A percentile compares a stretch with the other conserved stretches of the same genome.
These are phyloP conservation scores for Pelochelys cantorii DNA, from an alignment of 2,797 vertebrate species.

Conservation along the genomic window DNA sequence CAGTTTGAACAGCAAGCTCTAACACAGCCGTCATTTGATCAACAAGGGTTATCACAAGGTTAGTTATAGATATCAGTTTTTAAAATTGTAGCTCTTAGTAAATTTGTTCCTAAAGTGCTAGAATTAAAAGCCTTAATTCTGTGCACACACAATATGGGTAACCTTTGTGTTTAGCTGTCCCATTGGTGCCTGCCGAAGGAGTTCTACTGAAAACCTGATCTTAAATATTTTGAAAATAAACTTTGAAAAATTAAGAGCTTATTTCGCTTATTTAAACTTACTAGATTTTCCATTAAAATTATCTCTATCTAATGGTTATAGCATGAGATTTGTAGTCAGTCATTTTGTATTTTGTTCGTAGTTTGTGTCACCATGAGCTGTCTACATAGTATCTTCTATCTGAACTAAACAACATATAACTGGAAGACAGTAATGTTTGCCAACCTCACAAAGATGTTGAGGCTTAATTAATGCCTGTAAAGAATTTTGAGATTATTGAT, in stretches of 20 bases:
- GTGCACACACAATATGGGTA: neutral
- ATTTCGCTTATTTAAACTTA: neutral
- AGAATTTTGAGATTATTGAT: neutral
- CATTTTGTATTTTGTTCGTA: neutral
- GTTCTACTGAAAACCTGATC: neutral
- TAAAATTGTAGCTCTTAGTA: neutral
- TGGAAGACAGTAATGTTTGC: neutral
- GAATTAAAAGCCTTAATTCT: neutral
- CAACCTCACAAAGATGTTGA: neutral
- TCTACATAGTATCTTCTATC: neutral
- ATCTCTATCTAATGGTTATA: fast-evolving
- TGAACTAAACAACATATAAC: neutral
- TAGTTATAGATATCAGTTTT: constrained; percentile 47
- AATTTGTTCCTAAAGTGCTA: neutral
- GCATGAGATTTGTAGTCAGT: neutral
- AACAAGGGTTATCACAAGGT: constrained; percentile 94
- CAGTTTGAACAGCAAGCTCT: constrained; percentile 90
- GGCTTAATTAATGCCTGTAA: neutral
- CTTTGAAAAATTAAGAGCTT: neutral
- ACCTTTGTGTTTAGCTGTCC: neutral
- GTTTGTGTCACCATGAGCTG: neutral
- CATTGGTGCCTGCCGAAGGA: neutral
- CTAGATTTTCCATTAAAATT: neutral
- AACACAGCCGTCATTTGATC: constrained; percentile 90
- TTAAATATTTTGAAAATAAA: neutral